Evolutionary conservation across 2,888 invertebrate genomes (phyloP).

Genomic region (Euphydryas editha): DNA sequence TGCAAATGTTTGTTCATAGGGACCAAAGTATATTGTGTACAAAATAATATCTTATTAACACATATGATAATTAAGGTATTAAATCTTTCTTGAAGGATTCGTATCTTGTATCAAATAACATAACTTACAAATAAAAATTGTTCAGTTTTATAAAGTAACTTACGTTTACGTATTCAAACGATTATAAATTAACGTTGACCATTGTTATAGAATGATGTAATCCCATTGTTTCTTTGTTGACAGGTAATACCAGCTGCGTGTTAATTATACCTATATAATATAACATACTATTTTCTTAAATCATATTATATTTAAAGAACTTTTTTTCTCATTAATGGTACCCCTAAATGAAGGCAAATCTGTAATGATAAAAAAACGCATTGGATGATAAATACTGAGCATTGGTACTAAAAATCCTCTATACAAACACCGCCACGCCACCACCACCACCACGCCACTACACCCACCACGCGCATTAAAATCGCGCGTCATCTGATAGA

Average conservation of each 20-base stretch:
- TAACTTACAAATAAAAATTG: too few species aligned
- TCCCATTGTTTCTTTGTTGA: conserved; percentile 2
- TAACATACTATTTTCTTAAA: background rate
- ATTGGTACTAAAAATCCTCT: too few species aligned
- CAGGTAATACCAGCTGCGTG: background rate
- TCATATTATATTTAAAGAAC: background rate
- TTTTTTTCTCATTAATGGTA: background rate
- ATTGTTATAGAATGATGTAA: background rate
- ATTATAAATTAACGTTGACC: background rate
- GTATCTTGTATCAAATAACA: too few species aligned
- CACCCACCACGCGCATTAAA: background rate
- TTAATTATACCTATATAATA: background rate
- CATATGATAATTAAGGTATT: too few species aligned
- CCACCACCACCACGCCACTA: too few species aligned
- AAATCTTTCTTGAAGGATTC: too few species aligned
- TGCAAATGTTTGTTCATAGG: too few species aligned
- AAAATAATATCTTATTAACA: too few species aligned
- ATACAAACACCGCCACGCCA: too few species aligned
- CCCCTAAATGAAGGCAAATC: too few species aligned
- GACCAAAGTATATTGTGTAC: too few species aligned
- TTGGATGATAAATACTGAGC: too few species aligned
- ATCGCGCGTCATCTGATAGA: background rate
- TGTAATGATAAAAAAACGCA: background rate
- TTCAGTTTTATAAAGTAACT: background rate
- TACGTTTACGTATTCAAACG: background rate